phyloP scores from a whole-genome alignment of 2,113 vertebrate genomes.

The Amazona guildingii region DNA sequence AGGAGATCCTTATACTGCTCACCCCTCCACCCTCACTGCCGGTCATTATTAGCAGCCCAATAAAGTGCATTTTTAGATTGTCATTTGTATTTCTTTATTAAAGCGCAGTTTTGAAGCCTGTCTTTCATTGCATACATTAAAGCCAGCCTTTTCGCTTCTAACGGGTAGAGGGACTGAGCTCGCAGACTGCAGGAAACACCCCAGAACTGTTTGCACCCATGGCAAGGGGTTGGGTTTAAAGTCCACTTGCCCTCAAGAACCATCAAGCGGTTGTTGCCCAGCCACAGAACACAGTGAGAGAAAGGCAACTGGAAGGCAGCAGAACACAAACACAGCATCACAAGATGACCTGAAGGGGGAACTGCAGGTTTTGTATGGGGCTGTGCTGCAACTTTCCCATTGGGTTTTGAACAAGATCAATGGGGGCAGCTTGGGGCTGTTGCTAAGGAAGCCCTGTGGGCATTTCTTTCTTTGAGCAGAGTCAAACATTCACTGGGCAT shows the following conservation, averaged over 20 bases:
- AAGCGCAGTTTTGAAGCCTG: neutral
- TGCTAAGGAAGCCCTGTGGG: neutral
- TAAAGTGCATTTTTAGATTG: conserved; percentile 60
- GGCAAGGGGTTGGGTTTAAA: neutral
- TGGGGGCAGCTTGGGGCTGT: neutral
- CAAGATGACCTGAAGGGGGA: neutral
- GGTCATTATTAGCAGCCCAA: conserved; percentile 56
- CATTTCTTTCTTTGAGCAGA: neutral
- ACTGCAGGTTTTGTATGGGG: neutral
- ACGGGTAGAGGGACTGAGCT: neutral
- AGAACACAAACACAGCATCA: neutral
- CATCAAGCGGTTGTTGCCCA: neutral
- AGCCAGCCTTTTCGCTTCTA: neutral
- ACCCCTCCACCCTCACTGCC: neutral
- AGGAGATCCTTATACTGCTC: neutral
- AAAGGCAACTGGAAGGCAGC: neutral
- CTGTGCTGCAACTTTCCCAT: neutral
- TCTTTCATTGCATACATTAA: neutral
- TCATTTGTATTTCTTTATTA: conserved; percentile 52
- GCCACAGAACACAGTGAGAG: neutral
- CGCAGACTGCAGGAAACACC: accelerated
- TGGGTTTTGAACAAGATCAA: neutral
- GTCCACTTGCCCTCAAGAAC: neutral
- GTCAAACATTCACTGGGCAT: neutral
- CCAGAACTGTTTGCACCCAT: neutral